Evolutionary conservation across 2,797 vertebrate species (phyloP), one percentile per base, ranked within the genome.

Genomic region (Rallus crepitans): DNA sequence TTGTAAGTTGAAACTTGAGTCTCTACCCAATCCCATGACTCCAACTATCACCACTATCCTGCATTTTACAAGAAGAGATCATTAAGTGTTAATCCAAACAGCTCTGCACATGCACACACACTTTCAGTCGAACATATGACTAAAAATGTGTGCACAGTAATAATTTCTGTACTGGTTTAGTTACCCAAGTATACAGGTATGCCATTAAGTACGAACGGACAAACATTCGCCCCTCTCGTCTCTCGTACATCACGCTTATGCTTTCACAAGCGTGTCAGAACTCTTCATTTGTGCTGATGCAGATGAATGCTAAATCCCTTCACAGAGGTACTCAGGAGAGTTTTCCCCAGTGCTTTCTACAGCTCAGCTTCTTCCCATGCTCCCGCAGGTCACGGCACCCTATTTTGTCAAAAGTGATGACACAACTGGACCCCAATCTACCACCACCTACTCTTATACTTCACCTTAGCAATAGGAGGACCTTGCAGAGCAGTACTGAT

Each of bases 31-130:
- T 8, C 52, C 18, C 35, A 77, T 3, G 2, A 72, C 31, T 82
- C 11, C 56, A 82, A 39, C 13, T 37, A 37, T 82, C 63, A 82
- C 68, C 61, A 85, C n/a, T 45, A 42, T 2, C 35, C 16, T 12
- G 11, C 16, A 48, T 28, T 75, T 79, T 39, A 80, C 31, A 52
- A 40, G 15, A 81, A 39, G 65, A 83, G 40, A 81, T 39, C 61
- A 57, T 42, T 57, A 87, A 40, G 35, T n/a, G 45, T 87, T 85
- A 92, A 92, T 65, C 42, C 37, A 50, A 87, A 85, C 5, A 83
- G 57, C 73, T 79, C 57, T 63, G 60, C 30, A 70, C 25, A 3
- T 2, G 17, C 30, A 72, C 20, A 59, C 5, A n/a, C 14, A 20
- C 31, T 64, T 91, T 63, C 61, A 64, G 35, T 33, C 31, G 66